These are phyloP conservation scores for Blennius ocellaris DNA, from an alignment of 2,113 vertebrate genomes.

Conservation along the genomic window DNA sequence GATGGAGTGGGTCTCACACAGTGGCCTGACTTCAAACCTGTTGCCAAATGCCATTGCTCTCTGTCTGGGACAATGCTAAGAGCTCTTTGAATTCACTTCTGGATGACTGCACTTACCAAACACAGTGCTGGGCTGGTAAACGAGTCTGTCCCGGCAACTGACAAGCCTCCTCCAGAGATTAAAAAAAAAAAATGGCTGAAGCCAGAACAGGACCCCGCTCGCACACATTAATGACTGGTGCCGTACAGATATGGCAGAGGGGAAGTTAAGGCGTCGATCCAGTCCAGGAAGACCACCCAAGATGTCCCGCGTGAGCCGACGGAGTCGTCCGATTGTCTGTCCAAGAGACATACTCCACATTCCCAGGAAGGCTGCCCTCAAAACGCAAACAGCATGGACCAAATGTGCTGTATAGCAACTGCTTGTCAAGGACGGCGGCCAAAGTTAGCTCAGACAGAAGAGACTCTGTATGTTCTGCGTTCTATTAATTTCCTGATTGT, in stretches of 20 bases:
- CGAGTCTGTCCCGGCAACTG: slow-evolving; percentile 70
- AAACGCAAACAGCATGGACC: slow-evolving; percentile 45
- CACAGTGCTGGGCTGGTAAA: slow-evolving; percentile 40
- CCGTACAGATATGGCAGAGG: slow-evolving; percentile 49
- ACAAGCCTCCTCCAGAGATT: slow-evolving; percentile 35
- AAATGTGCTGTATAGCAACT: slow-evolving; percentile 36
- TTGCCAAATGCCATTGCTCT: slow-evolving; percentile 71
- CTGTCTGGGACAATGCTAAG: slow-evolving; percentile 53
- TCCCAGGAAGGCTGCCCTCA: slow-evolving; percentile 53
- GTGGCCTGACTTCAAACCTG: slow-evolving; percentile 68
- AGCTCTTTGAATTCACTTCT: slow-evolving; percentile 62
- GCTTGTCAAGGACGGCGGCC: slow-evolving; percentile 44
- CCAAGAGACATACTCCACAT: slow-evolving; percentile 68
- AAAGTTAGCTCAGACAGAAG: slow-evolving; percentile 11
- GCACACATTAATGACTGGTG: slow-evolving; percentile 40
- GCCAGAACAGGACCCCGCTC: background rate
- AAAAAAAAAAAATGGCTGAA: slow-evolving; percentile 42
- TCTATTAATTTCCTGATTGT: slow-evolving; percentile 53
- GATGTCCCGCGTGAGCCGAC: slow-evolving; percentile 27
- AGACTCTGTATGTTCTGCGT: slow-evolving; percentile 13
- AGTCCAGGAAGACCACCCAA: slow-evolving; percentile 74
- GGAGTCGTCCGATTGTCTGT: slow-evolving; percentile 78
- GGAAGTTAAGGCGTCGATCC: slow-evolving; percentile 53
- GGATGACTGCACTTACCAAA: slow-evolving; percentile 71
- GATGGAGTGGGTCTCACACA: slow-evolving; percentile 58